Percentiles rank a stretch among this genome's conserved stretches.
Evolutionary conservation across 2,888 invertebrate genomes (phyloP).

Genomic region (Andrena fulva): DNA sequence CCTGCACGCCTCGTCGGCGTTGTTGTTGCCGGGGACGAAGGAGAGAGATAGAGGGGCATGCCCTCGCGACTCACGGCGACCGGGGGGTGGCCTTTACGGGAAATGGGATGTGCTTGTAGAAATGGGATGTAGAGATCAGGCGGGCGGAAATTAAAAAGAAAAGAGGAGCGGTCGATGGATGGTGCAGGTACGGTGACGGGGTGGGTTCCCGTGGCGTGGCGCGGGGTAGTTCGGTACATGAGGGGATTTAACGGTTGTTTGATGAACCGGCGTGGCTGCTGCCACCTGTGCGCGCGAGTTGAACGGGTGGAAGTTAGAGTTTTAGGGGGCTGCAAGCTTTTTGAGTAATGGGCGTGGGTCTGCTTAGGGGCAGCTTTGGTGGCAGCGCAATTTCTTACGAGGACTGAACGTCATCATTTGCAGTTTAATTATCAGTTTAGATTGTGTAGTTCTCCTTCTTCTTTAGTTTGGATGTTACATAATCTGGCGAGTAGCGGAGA

Average conservation of each 20-base stretch:
- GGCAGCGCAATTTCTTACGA: too few relatives aligned
- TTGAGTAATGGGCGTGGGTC: too few relatives aligned
- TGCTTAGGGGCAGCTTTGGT: too few relatives aligned
- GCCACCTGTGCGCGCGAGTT: not conserved
- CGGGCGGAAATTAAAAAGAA: constrained; percentile 48
- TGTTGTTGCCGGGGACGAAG: constrained; percentile 37
- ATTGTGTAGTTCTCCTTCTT: too few relatives aligned
- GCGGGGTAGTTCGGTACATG: not conserved
- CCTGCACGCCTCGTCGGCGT: constrained; percentile 4
- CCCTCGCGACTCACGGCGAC: constrained; percentile 47
- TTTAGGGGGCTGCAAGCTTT: too few relatives aligned
- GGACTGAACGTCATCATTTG: too few relatives aligned
- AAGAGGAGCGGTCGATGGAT: not conserved
- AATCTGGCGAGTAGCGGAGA: too few relatives aligned
- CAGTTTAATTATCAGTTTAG: too few relatives aligned
- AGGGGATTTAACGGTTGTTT: not conserved
- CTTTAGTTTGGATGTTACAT: too few relatives aligned
- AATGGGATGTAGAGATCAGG: constrained; percentile 22
- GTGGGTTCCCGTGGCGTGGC: not conserved
- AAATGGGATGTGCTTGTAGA: constrained; percentile 22
- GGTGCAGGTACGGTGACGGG: not conserved
- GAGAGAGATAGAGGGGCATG: constrained; percentile 49
- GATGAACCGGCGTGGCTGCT: not conserved
- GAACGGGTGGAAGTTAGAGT: not conserved
- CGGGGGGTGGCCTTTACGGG: constrained; percentile 21